These are phyloP conservation scores for Argopecten irradians DNA, from an alignment of 1,140 invertebrate species.

Conservation along the genomic window DNA sequence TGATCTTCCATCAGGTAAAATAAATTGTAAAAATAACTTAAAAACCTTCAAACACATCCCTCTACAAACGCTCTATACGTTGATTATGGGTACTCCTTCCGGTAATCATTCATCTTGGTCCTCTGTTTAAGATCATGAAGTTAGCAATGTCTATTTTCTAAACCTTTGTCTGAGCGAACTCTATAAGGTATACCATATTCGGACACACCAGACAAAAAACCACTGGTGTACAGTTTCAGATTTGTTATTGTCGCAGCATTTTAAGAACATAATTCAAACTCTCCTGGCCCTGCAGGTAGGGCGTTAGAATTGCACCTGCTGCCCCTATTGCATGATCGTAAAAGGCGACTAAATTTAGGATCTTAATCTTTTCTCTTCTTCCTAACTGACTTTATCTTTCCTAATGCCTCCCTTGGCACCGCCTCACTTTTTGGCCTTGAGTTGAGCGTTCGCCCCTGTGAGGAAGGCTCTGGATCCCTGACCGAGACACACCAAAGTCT, in stretches of 20 bases:
- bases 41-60: constrained; percentile 39
- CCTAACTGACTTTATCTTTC: too few species aligned
- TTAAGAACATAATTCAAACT: constrained; percentile 39
- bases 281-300: too few species aligned
- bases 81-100: constrained; percentile 19
- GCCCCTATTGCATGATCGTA: too few species aligned
- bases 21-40: constrained; percentile 31
- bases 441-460: too few species aligned
- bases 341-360: too few species aligned
- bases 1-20: constrained; percentile 38
- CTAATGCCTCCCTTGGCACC: too few species aligned
- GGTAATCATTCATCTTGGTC: constrained; percentile 23
- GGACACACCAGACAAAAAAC: constrained; percentile 38
- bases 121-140: constrained; percentile 42
- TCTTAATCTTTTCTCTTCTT: too few species aligned
- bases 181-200: constrained; percentile 44
- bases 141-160: constrained; percentile 51
- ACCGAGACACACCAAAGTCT: too few species aligned
- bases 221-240: constrained; percentile 38
- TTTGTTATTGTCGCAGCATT: constrained; percentile 54
- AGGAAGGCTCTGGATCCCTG: too few species aligned
- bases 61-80: constrained; percentile 40
- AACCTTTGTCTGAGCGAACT: constrained; percentile 50
- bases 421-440: too few species aligned
- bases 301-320: too few species aligned